Percentiles rank a stretch among this genome's conserved stretches.
Evolutionary conservation across 2,888 invertebrate genomes (phyloP).

Genomic region (Aporophyla nigra): DNA sequence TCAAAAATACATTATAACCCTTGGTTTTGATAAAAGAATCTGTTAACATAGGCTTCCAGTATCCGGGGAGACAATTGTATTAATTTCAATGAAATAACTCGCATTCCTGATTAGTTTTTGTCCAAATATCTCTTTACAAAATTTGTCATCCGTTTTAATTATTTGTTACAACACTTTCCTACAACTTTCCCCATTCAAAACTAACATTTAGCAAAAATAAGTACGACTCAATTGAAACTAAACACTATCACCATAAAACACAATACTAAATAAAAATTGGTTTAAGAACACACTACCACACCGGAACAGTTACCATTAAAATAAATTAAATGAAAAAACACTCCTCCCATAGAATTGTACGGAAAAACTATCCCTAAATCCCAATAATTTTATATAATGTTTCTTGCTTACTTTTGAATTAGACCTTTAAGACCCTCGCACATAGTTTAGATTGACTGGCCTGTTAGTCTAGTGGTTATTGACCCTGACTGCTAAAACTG

Average conservation of each 20-base stretch:
- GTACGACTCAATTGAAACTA: slow-evolving; percentile 32
- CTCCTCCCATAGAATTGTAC: not conserved
- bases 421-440: not conserved
- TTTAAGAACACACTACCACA: not conserved
- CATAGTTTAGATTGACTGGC: too few species aligned
- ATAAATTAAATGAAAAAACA: not conserved
- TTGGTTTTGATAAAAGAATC: not conserved
- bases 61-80: not conserved
- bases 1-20: not conserved
- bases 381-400: not conserved
- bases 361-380: not conserved
- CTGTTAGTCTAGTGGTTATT: too few species aligned
- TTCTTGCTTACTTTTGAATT: not conserved
- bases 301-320: not conserved
- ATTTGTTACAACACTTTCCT: not conserved
- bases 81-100: not conserved
- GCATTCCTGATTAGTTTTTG: not conserved
- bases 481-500: too few species aligned
- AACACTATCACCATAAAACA: slow-evolving; percentile 20
- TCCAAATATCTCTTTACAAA: not conserved
- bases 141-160: not conserved
- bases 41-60: not conserved
- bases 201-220: slow-evolving; percentile 40
- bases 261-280: not conserved
- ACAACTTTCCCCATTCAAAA: not conserved